phyloP scores from a whole-genome alignment of 2,888 invertebrate species.

The Parasteatoda lunata region DNA sequence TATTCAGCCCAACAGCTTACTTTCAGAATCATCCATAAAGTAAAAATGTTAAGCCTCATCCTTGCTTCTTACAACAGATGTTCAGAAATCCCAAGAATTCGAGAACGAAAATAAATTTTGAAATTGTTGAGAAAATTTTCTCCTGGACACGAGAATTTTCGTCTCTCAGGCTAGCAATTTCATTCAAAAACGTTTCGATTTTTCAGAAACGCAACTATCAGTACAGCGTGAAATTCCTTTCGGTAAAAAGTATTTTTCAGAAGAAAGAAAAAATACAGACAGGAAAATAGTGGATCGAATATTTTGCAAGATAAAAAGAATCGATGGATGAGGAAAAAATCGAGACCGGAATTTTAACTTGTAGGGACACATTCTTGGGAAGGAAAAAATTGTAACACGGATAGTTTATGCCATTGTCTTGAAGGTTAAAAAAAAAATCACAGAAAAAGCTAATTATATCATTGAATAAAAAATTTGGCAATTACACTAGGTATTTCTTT shows the following conservation, averaged over 20 bases:
- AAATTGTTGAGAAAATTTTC: background rate
- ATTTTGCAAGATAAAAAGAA: no score
- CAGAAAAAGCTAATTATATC: background rate
- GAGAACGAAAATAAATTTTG: no score
- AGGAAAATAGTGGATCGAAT: slow-evolving; percentile 1
- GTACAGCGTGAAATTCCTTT: background rate
- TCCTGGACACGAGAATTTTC: slow-evolving; percentile 1
- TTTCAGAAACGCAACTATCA: background rate
- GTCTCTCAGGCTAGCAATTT: background rate
- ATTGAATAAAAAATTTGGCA: background rate
- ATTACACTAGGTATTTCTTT: no score
- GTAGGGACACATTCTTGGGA: background rate
- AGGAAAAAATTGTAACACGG: background rate
- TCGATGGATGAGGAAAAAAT: background rate
- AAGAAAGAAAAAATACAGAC: background rate
- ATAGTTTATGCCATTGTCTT: no score
- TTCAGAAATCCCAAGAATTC: no score
- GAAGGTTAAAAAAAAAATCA: no score
- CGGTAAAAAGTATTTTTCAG: background rate
- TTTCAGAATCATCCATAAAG: no score
- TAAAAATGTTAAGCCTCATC: no score
- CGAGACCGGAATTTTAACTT: background rate
- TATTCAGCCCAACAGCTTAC: no score
- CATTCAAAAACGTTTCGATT: background rate
- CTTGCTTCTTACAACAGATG: no score